Base-by-base conservation (phyloP, 2,888 invertebrate genomes). In the Morpho deidamia region DNA sequence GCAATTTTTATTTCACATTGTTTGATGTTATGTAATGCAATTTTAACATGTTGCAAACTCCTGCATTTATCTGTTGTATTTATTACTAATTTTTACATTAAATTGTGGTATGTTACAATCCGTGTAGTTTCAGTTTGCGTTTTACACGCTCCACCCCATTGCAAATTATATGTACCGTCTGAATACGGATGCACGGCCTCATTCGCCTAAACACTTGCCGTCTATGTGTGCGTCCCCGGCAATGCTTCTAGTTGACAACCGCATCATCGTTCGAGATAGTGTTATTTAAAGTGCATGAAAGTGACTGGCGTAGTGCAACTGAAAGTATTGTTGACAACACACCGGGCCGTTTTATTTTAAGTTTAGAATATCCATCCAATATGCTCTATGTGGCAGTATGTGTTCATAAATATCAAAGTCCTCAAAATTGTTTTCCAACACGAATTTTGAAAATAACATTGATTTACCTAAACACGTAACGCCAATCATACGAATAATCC, bases 81-180 rank as follows among this genome's bases (percentile, higher is more conserved):
- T 92, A 90, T 92, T 92, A 92, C 92, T 92, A 92, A 92, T 92
- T 92, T 92, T 92, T 92, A 92, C 91, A 92, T 92, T 92, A 92
- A 91, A 92, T 92, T 92, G 92, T 92, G 92, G 92, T 92, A 92
- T 92, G 92, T 92, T 92, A 92, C 91, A 87, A 86, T 80, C 72
- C 76, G 78, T 88, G 89, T 88, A 87, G 89, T 89, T 89, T 89
- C 88, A 87, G 87, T 89, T 77, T 80, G 77, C 79, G 76, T 74
- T 72, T 77, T 71, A 77, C 78, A 74, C 74, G 76, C 70, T 71
- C 77, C 78, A 72, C 76, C 81, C 79, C 77, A 74, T 73, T 65
- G 72, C 72, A 70, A 68, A 63, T 56, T 67, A 61, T 69, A 60
- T 62, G 60, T 64, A 61, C 59, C 59, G 55, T 51, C 39, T 43